Percentiles rank a stretch among this genome's conserved stretches.
Conservation (phyloP, 2,797 vertebrate species). For the Silurus aristotelis region DNA sequence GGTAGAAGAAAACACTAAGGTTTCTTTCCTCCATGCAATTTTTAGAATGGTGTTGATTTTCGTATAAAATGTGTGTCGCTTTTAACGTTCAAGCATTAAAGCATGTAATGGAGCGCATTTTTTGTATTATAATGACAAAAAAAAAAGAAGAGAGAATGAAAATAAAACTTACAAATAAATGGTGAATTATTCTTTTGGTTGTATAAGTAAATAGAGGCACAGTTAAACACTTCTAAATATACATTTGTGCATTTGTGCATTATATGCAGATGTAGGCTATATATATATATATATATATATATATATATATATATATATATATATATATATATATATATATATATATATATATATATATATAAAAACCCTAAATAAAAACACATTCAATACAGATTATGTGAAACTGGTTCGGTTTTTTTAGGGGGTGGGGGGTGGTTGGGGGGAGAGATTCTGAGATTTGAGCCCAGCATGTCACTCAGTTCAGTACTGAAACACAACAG, state of each 20-base stretch:
- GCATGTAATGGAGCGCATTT: background rate
- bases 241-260: too few relatives aligned
- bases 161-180: background rate
- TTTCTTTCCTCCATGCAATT: background rate
- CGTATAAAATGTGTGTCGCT: background rate
- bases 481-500: conserved; percentile 86
- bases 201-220: background rate
- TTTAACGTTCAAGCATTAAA: background rate
- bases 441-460: conserved; percentile 28
- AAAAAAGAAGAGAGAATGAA: background rate
- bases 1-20: background rate
- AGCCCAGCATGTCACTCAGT: background rate
- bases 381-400: background rate
- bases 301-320: background rate
- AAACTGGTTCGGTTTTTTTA: too few relatives aligned
- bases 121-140: background rate
- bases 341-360: background rate
- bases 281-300: too few relatives aligned
- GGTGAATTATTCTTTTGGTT: background rate
- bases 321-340: background rate
- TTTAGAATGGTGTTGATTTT: background rate
- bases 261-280: background rate
- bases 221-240: background rate
- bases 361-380: background rate
- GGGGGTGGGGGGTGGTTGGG: too few relatives aligned